Evolutionary conservation across 2,797 vertebrate genomes (phyloP), one percentile per base, ranked within the genome.

Genomic region (Neosilurus mollespiculum): DNA sequence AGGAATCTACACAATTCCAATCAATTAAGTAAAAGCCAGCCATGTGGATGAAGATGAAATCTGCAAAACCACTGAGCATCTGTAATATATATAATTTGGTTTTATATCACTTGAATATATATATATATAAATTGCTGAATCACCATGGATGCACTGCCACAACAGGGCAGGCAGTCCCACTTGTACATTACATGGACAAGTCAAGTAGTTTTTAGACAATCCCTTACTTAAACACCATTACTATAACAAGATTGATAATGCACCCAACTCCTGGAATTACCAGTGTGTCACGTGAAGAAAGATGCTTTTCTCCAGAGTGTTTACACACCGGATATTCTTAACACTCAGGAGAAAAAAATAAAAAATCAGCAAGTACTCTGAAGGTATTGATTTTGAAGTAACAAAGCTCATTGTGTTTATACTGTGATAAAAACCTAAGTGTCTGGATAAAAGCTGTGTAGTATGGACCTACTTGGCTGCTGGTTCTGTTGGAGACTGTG

Each of bases 381-480:
- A 71, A 71, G 11, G 11, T 71, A 22, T 24, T 71, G 22, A 15
- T 51, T 43, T 51, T 71, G 49, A 72, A 12, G 1, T 18, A 11
- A 56, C 16, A 56, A 75, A 75, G 43, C 4, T 22, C 51, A 43
- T 43, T 37, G 5, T 76, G 73, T 59, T 77, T 37, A 37, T 12
- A 76, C 30, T 0, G 30, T 1, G 58, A 58, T 30, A 1, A 15
- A 64, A 82, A n/a, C 30, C 6, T 14, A 67, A 18, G 1, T 20
- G 10, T 70, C 0, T 22, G 18, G 6, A 24, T 8, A 72, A 22
- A 1, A 24, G 12, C n/a, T 37, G 26, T 66, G 43, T 4, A 26
- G 9, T 9, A 11, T 7, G 67, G 1, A 67, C 90, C 89, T 51
- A 95, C 95, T 34, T 87, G 12, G 87, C 61, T 22, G 89, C 24